Evolutionary conservation across 2,888 invertebrate genomes (phyloP).

Genomic region (Chrysotoxum bicinctum): DNA sequence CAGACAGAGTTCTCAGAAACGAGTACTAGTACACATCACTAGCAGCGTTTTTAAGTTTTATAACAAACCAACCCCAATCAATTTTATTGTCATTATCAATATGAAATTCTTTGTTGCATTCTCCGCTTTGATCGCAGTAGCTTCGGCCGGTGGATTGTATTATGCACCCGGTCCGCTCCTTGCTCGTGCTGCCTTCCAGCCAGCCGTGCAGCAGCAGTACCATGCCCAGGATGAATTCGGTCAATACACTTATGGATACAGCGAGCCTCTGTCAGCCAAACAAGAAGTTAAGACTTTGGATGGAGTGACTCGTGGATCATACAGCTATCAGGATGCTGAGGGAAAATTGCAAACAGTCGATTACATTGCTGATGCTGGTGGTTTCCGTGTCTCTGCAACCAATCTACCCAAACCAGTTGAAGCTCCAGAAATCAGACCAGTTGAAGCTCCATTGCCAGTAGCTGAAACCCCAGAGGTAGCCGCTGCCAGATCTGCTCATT

Average conservation of each 20-base stretch:
- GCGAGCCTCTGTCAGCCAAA: slow-evolving; percentile 84
- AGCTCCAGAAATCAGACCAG: slow-evolving; percentile 72
- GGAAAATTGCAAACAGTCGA: slow-evolving; percentile 84
- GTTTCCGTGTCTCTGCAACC: slow-evolving; percentile 85
- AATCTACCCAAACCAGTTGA: slow-evolving; percentile 82
- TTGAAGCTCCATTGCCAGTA: slow-evolving; percentile 73
- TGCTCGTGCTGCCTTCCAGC: slow-evolving; percentile 76
- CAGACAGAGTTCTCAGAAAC: slow-evolving; percentile 76
- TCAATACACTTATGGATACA: slow-evolving; percentile 85
- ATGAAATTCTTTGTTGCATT: slow-evolving; percentile 78
- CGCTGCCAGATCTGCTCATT: slow-evolving; percentile 76
- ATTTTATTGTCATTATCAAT: slow-evolving; percentile 79
- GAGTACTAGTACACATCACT: slow-evolving; percentile 77
- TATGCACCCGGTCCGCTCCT: slow-evolving; percentile 74
- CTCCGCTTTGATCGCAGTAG: slow-evolving; percentile 74
- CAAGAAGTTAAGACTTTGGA: slow-evolving; percentile 84
- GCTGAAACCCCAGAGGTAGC: slow-evolving; percentile 76
- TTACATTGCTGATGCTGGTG: slow-evolving; percentile 84
- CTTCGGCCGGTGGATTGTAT: slow-evolving; percentile 74
- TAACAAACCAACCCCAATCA: slow-evolving; percentile 44
- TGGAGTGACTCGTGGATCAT: slow-evolving; percentile 84
- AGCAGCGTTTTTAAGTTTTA: slow-evolving; percentile 75
- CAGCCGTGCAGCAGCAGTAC: slow-evolving; percentile 82
- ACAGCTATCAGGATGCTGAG: slow-evolving; percentile 84
- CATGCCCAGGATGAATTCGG: slow-evolving; percentile 85